Percentiles rank a stretch among this genome's conserved stretches.
Conservation (phyloP, 2,113 vertebrate genomes). For the Cygnus buccinator region DNA sequence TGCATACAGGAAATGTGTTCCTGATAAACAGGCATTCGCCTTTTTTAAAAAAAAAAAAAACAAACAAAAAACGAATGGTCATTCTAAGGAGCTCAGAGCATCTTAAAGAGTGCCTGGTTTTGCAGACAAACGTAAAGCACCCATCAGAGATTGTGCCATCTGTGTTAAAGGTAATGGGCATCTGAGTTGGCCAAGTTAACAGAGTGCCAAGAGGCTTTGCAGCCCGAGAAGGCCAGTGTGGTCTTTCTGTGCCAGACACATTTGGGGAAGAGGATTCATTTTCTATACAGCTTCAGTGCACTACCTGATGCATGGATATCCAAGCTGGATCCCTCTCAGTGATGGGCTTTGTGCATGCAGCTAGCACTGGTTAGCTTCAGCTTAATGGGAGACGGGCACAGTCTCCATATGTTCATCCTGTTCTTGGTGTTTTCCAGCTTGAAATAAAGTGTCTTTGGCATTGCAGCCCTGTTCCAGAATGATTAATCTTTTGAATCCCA, state of each 20-base stretch:
- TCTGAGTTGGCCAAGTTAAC: neutral
- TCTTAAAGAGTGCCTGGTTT: neutral
- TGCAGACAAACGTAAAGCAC: neutral
- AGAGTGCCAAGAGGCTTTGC: neutral
- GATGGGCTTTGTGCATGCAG: neutral
- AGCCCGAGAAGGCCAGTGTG: neutral
- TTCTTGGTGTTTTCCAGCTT: neutral
- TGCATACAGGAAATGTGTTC: neutral
- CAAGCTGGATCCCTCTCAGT: neutral
- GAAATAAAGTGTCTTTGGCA: neutral
- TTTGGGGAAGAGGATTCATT: neutral
- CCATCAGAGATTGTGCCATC: neutral
- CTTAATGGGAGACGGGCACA: neutral
- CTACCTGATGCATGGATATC: neutral
- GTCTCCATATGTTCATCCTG: neutral
- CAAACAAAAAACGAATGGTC: neutral
- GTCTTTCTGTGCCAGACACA: neutral
- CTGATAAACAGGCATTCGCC: neutral
- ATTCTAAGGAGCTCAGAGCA: neutral
- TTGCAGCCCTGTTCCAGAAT: neutral
- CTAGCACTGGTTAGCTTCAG: neutral
- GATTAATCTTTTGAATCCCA: neutral
- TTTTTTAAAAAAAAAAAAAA: too few relatives aligned
- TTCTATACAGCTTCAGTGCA: neutral
- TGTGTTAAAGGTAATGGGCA: neutral